Base-by-base conservation (phyloP, 2,797 vertebrate species). In the Erethizon dorsatum region DNA sequence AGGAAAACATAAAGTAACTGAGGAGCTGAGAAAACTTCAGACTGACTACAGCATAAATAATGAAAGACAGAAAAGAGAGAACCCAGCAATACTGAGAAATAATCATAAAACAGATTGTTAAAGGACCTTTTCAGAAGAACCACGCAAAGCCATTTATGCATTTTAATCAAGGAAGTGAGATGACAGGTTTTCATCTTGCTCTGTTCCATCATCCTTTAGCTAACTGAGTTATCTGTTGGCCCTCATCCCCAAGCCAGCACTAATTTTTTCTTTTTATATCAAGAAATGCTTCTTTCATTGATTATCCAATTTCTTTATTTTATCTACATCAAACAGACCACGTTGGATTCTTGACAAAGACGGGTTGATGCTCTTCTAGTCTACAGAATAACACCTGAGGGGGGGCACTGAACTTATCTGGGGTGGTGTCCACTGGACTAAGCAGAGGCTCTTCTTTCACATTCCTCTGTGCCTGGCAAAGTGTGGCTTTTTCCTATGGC, bases 141-240 rank as follows among this genome's bases (percentile, higher is more conserved):
- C 45, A 61, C 6, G 2, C 15, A 88, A 89, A 83, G 28, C 20
- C 56, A 75, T 73, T 13, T 67, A 26, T 41, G 24, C 52, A 31
- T 67, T 92, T 87, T 63, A 69, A 85, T 47, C 52, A 83, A 26
- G 22, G 18, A 73, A 67, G n/a, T 10, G 17, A 83, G 2, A 41
- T n/a, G 75, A 77, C 7, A 69, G 78, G 56, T 83, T 89, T 95
- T 41, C 75, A 57, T 85, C 71, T 77, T 69, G 82, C 33, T 65
- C 31, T 45, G 31, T 52, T 73, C 37, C 50, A 79, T 63, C 37
- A 77, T 41, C 59, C 18, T 85, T 87, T 61, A 83, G 80, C n/a
- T 91, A 71, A 88, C 22, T 57, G 45, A 96, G 61, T 91, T 75
- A 85, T 17, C 33, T 54, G 54, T 45, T 37, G 18, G 12, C 15